Conservation (phyloP, 1,140 invertebrate genomes). For the Drosophila tsacasi region DNA sequence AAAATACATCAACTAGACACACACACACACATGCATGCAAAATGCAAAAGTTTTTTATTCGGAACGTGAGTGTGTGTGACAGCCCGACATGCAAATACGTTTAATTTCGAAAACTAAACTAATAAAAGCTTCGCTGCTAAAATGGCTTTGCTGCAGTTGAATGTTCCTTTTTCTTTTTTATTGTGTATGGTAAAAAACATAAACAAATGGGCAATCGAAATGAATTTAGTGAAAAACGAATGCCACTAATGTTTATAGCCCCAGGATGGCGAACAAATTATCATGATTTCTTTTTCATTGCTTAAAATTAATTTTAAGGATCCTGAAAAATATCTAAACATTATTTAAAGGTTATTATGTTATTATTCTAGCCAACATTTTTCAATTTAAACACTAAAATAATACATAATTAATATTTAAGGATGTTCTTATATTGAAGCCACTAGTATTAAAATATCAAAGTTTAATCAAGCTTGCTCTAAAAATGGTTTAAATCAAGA, state of each 20-base stretch:
- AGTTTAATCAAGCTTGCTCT: too few species aligned
- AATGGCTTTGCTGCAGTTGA: constrained; percentile 41
- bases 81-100: constrained; percentile 80
- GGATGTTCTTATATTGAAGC: too few species aligned
- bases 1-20: constrained; percentile 45
- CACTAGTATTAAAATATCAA: too few species aligned
- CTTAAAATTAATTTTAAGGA: not conserved
- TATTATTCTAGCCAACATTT: too few species aligned
- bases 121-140: constrained; percentile 63
- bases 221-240: constrained; percentile 54
- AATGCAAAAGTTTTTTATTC: constrained; percentile 52
- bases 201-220: constrained; percentile 60
- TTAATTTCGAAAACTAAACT: constrained; percentile 83
- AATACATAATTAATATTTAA: too few species aligned
- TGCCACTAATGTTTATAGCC: constrained; percentile 28
- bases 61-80: constrained; percentile 50
- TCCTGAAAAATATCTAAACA: not conserved
- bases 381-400: too few species aligned
- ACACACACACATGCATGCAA: constrained; percentile 39
- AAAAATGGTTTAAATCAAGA: too few species aligned
- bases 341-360: too few species aligned
- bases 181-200: constrained; percentile 22
- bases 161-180: constrained; percentile 13
- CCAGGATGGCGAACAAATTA: not conserved
- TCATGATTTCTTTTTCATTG: constrained; percentile 23